These are phyloP conservation scores for Phyllostomus discolor DNA, from an alignment of 2,113 vertebrate species.

Conservation along the genomic window DNA sequence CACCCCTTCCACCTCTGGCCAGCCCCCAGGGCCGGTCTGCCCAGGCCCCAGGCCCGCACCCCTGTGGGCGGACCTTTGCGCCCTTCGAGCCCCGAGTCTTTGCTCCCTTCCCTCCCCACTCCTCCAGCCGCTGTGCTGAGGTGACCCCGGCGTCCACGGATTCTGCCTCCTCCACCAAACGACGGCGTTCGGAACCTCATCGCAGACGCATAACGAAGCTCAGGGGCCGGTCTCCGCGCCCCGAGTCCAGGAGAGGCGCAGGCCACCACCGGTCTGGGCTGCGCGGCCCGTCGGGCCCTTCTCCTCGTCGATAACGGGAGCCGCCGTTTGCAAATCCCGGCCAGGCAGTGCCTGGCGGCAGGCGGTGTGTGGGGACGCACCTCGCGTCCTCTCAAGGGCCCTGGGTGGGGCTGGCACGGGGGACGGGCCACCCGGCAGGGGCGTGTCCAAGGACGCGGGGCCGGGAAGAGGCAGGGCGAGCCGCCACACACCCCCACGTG, in stretches of 20 bases:
- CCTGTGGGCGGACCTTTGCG: rapidly evolving
- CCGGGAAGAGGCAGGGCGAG: rapidly evolving
- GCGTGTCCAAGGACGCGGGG: rapidly evolving
- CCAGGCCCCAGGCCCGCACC: no score
- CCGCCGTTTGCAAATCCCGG: rapidly evolving
- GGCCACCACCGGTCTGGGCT: rapidly evolving
- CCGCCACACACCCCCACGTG: rapidly evolving
- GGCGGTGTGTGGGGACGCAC: rapidly evolving
- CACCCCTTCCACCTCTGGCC: rapidly evolving
- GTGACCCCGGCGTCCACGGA: neutral
- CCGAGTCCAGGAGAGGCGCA: neutral
- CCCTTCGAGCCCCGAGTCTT: neutral
- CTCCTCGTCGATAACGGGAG: rapidly evolving
- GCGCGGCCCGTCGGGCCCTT: rapidly evolving
- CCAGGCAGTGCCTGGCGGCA: rapidly evolving
- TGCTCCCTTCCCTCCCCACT: rapidly evolving
- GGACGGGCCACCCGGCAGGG: rapidly evolving
- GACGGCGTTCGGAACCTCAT: neutral
- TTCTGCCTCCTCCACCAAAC: neutral
- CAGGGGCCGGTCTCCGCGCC: neutral
- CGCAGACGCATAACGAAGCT: neutral
- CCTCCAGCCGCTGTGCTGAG: neutral
- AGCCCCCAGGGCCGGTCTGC: rapidly evolving
- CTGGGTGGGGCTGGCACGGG: rapidly evolving
- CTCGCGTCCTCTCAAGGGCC: rapidly evolving